Conservation (phyloP, 2,888 invertebrate genomes). For the Agonopterix subpropinquella region DNA sequence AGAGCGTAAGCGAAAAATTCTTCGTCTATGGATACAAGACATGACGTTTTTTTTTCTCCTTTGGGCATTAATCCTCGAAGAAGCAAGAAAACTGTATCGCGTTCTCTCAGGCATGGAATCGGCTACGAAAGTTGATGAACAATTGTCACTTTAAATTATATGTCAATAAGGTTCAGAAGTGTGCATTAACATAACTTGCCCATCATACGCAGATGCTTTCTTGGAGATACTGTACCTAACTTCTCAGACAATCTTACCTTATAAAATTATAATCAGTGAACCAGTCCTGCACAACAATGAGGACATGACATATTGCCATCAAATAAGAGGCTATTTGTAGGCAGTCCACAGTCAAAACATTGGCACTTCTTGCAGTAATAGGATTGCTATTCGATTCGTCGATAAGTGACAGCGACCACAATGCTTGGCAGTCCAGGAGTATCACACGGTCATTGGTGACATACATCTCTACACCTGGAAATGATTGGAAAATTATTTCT, state of each 20-base stretch:
- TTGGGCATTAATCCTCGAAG: too few relatives aligned
- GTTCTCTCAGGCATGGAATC: too few relatives aligned
- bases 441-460: conserved; percentile 85
- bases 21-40: too few relatives aligned
- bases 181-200: too few relatives aligned
- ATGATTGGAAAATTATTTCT: not conserved
- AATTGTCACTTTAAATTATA: too few relatives aligned
- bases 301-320: conserved; percentile 92
- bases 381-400: conserved; percentile 71
- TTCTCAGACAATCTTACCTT: conserved; percentile 78
- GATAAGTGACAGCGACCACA: conserved; percentile 85
- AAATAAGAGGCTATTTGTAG: conserved; percentile 89
- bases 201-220: too few relatives aligned
- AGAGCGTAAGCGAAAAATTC: too few relatives aligned
- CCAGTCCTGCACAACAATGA: conserved; percentile 93
- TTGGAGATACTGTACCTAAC: too few relatives aligned
- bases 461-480: conserved; percentile 81
- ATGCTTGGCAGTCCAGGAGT: conserved; percentile 91
- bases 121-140: too few relatives aligned
- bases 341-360: conserved; percentile 80
- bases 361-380: conserved; percentile 64
- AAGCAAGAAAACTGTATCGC: too few relatives aligned
- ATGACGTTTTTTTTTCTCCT: too few relatives aligned
- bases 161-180: too few relatives aligned
- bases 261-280: conserved; percentile 88